Base-by-base conservation (phyloP, 92 coral and sea anemone genomes). In the Pocillopora meandrina region DNA sequence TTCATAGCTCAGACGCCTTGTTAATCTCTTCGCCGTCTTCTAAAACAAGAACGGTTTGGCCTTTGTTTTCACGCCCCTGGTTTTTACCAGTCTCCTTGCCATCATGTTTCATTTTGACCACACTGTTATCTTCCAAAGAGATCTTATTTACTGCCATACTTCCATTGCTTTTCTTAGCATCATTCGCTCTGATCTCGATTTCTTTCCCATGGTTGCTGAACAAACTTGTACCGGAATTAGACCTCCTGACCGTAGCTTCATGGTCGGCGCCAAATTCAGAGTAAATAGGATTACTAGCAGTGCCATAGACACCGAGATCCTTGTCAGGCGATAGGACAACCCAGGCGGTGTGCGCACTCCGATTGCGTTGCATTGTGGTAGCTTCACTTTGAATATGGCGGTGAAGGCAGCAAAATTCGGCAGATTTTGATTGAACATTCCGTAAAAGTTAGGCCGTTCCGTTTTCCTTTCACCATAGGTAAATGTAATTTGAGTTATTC, bases 281-380 rank as follows among this genome's bases (percentile, higher is more conserved):
- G 60, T 81, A 81, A 12, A 71, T 58, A 10, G 85, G 85, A 21
- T 81, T 81, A 13, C 67, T 70, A 1, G 23, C 85, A 58, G 77
- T 77, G 15, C 69, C 77, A 61, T 70, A 81, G 57, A 35, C 85
- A 18, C 58, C 14, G 35, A 71, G 3, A 19, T 81, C 76, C 47
- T 81, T 67, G 59, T 57, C 56, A 0, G 85, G 76, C 36, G 85
- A 81, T 20, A 59, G 26, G 26, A 23, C 26, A 23, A 23, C 26
- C 26, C 26, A 23, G 26, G 26, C 26, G 26, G 26, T 23, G 26
- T 23, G 26, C 26, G 26, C 26, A 23, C 26, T 23, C 26, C 26
- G 26, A 23, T 23, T 23, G 26, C 26, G 26, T 23, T 0, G 26
- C 26, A 23, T 23, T 23, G 26, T 23, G 26, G 26, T 23, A 23